phyloP scores from a whole-genome alignment of 1,140 invertebrate genomes.

The Sycobia sp. region DNA sequence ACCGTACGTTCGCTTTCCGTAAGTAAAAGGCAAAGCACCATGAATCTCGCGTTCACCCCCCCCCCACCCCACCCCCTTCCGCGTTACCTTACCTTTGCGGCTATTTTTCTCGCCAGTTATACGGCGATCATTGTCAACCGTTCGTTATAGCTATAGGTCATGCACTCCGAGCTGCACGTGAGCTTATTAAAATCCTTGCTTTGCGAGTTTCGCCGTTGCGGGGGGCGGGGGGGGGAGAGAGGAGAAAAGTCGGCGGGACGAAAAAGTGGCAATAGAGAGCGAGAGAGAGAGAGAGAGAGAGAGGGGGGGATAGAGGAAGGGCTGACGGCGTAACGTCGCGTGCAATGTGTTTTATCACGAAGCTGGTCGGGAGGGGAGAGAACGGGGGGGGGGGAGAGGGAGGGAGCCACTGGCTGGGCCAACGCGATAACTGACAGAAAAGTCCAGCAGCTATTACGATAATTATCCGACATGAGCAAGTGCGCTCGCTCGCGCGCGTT shows the following conservation, averaged over 20 bases:
- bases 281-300: background rate
- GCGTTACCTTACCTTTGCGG: too few species aligned
- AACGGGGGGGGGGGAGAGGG: too few species aligned
- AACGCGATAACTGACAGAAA: conserved; percentile 23
- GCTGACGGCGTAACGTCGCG: conserved; percentile 18
- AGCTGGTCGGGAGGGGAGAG: background rate
- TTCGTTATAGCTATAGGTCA: conserved; percentile 18
- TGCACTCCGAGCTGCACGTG: conserved; percentile 7
- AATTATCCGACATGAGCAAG: conserved; percentile 25
- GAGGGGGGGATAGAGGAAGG: background rate
- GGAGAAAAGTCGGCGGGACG: background rate
- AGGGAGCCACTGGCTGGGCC: background rate
- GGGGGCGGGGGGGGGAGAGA: too few species aligned
- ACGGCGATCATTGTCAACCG: conserved; percentile 28
- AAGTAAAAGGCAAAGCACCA: too few species aligned
- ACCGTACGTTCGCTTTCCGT: too few species aligned
- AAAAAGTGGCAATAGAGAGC: background rate
- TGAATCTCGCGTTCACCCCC: too few species aligned
- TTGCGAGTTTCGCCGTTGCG: conserved; percentile 14
- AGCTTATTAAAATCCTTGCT: conserved; percentile 29
- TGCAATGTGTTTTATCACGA: conserved; percentile 18
- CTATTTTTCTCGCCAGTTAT: too few species aligned
- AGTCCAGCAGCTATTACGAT: conserved; percentile 28
- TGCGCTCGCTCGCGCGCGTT: background rate
- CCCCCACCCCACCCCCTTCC: too few species aligned